Base-by-base conservation (phyloP, 2,888 invertebrate species). In the Teinopalpus imperialis region DNA sequence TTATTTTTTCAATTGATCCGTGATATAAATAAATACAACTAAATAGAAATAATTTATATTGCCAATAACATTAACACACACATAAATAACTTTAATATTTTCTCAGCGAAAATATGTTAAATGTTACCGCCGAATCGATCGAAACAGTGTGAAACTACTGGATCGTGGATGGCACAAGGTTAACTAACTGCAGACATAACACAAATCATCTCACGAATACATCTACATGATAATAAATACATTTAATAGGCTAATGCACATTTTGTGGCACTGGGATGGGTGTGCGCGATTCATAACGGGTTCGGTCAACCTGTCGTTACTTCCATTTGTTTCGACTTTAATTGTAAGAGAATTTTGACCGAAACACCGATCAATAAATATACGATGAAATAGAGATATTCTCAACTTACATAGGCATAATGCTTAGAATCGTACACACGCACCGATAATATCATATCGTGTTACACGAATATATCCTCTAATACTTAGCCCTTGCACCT, bases 131-230 rank as follows among this genome's bases (percentile, higher is more conserved):
- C 41, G 23, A 41, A 31, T 32, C 13, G 12, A 20, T 10, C 1
- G 7, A 20, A 7, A 6, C 7, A 26, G 14, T 14, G n/a, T n/a
- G n/a, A n/a, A n/a, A n/a, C n/a, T n/a, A n/a, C n/a, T 13, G 3
- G 21, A 34, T 8, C 3, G 13, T 27, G 7, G 23, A 36, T 43
- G 43, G 43, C 43, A 36, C 43, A 30, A 8, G n/a, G n/a, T n/a
- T n/a, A n/a, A n/a, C n/a, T n/a, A n/a, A 8, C 26, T 10, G 5
- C 12, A 10, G 6, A 27, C 10, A 12, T 12, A 27, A 9, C 12
- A 6, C 10, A 10, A 27, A 27, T 5, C 3, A 27, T 1, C 4
- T 12, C 7, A 12, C 10, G 1, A 27, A 5, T 9, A 2, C 9
- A 27, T 1, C 6, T 27, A 27, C 7, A 1, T 27, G n/a, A n/a